Evolutionary conservation across 2,888 invertebrate genomes (phyloP).

Genomic region (Protodeltote pygarga): DNA sequence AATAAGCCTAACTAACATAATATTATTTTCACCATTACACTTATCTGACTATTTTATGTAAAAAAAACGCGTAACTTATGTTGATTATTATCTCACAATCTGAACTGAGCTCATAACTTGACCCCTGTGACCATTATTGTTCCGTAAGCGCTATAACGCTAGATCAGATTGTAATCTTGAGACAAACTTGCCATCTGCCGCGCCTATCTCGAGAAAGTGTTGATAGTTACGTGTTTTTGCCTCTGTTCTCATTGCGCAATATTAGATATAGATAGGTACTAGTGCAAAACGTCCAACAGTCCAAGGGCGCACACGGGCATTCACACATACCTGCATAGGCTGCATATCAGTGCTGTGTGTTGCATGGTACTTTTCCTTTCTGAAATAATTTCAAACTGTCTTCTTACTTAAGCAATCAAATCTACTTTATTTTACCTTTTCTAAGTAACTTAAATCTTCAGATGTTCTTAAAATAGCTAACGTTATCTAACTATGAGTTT

Average conservation of each 20-base stretch:
- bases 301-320: slow-evolving; percentile 12
- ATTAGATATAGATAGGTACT: too few species aligned
- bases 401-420: too few species aligned
- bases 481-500: too few species aligned
- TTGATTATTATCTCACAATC: slow-evolving; percentile 26
- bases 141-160: slow-evolving; percentile 20
- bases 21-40: slow-evolving; percentile 35
- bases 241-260: slow-evolving; percentile 57
- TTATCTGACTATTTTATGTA: slow-evolving; percentile 8
- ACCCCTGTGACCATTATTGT: slow-evolving; percentile 32
- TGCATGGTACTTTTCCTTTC: slow-evolving; percentile 1
- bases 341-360: too few species aligned
- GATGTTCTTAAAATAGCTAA: too few species aligned
- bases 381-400: too few species aligned
- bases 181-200: slow-evolving; percentile 52
- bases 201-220: slow-evolving; percentile 68
- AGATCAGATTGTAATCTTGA: slow-evolving; percentile 27
- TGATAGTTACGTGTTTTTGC: slow-evolving; percentile 49
- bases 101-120: slow-evolving; percentile 14
- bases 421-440: too few species aligned
- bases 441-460: too few species aligned
- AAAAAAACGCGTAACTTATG: too few species aligned
- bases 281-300: slow-evolving; percentile 54
- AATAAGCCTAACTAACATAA: slow-evolving; percentile 15
- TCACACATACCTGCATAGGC: slow-evolving; percentile 24